These are phyloP conservation scores for Sylvietta virens DNA, from an alignment of 2,113 vertebrate species.

Conservation along the genomic window DNA sequence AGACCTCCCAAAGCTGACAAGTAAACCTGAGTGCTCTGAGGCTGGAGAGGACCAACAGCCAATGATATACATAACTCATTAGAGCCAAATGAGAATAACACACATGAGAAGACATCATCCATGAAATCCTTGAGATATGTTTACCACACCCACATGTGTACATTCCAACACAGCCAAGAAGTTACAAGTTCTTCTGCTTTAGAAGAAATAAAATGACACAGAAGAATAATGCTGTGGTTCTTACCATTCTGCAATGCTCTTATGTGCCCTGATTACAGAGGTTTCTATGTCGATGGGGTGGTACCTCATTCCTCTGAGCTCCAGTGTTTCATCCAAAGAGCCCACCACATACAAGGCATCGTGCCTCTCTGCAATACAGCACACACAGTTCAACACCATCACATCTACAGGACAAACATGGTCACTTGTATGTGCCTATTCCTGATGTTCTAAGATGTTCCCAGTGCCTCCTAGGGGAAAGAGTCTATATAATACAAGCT, in stretches of 20 bases:
- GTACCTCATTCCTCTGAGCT: constrained; percentile 95
- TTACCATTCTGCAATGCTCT: constrained; percentile 97
- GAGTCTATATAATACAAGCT: not conserved
- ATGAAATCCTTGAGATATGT: not conserved
- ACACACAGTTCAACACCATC: not conserved
- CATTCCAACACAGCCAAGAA: not conserved
- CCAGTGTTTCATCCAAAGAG: constrained; percentile 92
- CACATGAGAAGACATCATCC: accelerated
- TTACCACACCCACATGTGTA: not conserved
- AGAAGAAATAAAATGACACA: not conserved
- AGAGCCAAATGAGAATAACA: not conserved
- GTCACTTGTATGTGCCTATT: not conserved
- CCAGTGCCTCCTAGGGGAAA: not conserved
- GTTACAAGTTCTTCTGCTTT: not conserved
- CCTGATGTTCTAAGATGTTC: accelerated
- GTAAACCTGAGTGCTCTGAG: not conserved
- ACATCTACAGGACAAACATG: not conserved
- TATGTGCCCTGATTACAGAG: constrained; percentile 91
- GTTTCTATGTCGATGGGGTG: constrained; percentile 97
- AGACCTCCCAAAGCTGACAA: not conserved
- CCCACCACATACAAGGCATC: constrained; percentile 95
- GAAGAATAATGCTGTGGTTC: not conserved
- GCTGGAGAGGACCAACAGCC: not conserved
- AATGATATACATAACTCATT: not conserved
- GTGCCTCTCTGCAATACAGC: constrained; percentile 81